phyloP scores from a whole-genome alignment of 2,797 vertebrate species.

The Heterohyrax brucei region DNA sequence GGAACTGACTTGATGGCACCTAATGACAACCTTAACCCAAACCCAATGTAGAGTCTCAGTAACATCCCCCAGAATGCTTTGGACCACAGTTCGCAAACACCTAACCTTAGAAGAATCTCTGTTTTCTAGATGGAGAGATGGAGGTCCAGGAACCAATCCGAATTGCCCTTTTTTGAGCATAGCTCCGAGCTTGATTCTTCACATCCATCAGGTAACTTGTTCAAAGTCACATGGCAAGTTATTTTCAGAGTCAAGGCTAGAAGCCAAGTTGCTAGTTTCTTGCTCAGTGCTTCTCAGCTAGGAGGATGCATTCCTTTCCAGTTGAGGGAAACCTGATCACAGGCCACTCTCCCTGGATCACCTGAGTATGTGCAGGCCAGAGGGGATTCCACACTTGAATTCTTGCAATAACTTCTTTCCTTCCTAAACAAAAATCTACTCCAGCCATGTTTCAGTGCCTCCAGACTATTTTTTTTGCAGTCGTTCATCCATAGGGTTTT shows the following conservation, averaged over 20 bases:
- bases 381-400: neutral
- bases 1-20: no score
- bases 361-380: neutral
- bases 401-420: neutral
- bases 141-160: neutral
- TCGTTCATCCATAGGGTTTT: no score
- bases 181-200: neutral
- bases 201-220: neutral
- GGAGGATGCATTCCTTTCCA: no score
- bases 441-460: neutral
- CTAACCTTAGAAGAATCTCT: neutral
- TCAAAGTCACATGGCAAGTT: neutral
- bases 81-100: conserved; percentile 12
- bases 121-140: neutral
- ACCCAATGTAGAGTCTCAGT: neutral
- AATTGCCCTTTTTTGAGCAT: neutral
- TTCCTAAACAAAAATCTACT: neutral
- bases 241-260: neutral
- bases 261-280: neutral
- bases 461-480: neutral
- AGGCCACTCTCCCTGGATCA: neutral
- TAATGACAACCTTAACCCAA: neutral
- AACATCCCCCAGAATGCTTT: neutral
- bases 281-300: neutral
- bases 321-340: no score